A percentile compares a stretch with the other conserved stretches of the same genome.
phyloP scores from a whole-genome alignment of 2,113 vertebrate species.

The Vulpes lagopus region DNA sequence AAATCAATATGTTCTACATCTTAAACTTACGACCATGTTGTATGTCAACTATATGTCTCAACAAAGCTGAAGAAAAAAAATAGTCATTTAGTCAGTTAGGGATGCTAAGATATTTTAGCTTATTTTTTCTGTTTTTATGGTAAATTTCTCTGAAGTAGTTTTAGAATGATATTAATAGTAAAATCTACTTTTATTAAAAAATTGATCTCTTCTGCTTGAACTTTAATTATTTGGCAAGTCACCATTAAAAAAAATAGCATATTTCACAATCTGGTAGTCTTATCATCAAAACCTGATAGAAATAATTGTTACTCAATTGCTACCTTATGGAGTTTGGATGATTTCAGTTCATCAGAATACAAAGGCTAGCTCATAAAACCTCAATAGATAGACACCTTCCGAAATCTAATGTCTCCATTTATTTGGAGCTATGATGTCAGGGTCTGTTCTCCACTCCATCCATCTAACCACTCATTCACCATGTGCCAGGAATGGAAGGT shows the following conservation, averaged over 20 bases:
- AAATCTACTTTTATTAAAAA: not conserved
- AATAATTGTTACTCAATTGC: not conserved
- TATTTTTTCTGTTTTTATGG: conserved; percentile 12
- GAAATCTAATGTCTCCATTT: not conserved
- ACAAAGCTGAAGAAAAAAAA: not conserved
- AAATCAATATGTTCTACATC: not conserved
- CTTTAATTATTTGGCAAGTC: not conserved
- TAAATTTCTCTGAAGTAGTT: not conserved
- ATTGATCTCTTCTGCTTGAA: not conserved
- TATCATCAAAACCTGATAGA: not conserved
- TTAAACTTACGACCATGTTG: not conserved
- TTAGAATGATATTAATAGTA: conserved; percentile 1
- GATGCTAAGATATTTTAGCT: not conserved
- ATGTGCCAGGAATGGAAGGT: not conserved
- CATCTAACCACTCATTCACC: not conserved
- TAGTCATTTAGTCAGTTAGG: not conserved
- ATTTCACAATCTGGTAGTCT: not conserved
- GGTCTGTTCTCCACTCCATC: not conserved
- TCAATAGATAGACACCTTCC: not conserved
- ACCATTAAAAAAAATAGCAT: not conserved
- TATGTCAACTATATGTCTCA: not conserved
- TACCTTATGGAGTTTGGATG: not conserved
- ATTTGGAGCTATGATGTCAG: not conserved
- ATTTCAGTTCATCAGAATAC: not conserved
- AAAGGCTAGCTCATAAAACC: not conserved